Conservation (phyloP, 1,140 invertebrate species). For the Coptotermes formosanus region DNA sequence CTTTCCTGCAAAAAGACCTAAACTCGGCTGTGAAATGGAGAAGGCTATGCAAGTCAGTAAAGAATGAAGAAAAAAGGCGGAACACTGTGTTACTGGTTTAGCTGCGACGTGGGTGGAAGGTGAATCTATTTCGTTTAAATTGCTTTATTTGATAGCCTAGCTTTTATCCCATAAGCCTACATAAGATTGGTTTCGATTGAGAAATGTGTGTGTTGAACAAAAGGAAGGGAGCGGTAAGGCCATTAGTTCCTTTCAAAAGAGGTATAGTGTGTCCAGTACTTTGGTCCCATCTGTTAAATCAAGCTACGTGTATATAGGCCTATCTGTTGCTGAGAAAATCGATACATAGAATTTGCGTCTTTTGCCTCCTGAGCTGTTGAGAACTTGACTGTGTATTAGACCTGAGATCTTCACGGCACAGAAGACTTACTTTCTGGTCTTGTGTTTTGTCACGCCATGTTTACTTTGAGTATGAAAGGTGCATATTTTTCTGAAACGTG, state of each 20-base stretch:
- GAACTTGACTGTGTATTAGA: no score
- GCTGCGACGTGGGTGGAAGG: background rate
- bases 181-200: background rate
- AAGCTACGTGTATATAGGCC: no score
- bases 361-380: no score
- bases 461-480: no score
- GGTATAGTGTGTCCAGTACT: background rate
- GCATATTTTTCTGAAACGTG: no score
- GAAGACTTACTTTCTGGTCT: no score
- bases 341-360: no score
- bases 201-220: background rate
- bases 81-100: background rate
- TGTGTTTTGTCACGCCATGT: no score
- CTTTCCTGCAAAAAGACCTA: background rate
- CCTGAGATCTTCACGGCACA: no score
- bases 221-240: background rate
- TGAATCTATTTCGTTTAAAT: background rate
- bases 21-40: background rate
- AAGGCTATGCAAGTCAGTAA: background rate
- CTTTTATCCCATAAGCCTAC: background rate
- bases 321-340: no score
- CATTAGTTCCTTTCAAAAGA: background rate
- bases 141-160: background rate
- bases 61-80: background rate
- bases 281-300: no score